Base-by-base conservation (phyloP, 2,797 vertebrate genomes). In the Acanthopagrus latus region DNA sequence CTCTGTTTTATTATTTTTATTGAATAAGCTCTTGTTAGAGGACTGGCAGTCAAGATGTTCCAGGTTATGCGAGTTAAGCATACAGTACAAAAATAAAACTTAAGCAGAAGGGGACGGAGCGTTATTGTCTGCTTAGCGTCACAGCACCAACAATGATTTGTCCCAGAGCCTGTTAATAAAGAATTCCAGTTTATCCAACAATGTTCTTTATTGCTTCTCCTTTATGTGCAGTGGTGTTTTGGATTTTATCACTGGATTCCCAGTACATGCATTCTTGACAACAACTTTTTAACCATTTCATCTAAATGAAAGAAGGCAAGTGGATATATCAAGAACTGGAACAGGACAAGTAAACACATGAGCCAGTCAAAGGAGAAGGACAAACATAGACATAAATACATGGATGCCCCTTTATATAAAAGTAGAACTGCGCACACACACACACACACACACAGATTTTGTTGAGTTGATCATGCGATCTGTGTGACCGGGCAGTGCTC, bases 401-500 rank as follows among this genome's bases (percentile, higher is more conserved):
- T 51, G 10, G 8, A 43, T 51, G 16, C 33, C 14, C 46, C 54
- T 25, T 4, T 2, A 25, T 38, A 21, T 2, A 33, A 18, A 52
- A 20, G 21, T 14, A 17, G 12, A 7, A 50, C 7, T 48, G 17
- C 29, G n/a, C 38, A 33, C 33, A 47, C 58, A 41, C 33, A 54
- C 58, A 48, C 7, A 16, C 58, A 48, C 7, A 16, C 4, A 27
- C 8, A 20, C 29, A 14, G 3, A 4, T 14, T 18, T 14, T 55
- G 66, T 16, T 16, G 29, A 43, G 20, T 9, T 12, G 18, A 23
- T 95, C 92, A 97, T 25, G 90, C 16, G 18, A 99, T 93, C 56
- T 76, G 43, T 1, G 95, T 97, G 70, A 98, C 95, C 0, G 95
- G 96, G 78, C 96, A 97, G 74, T 73, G 56, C 0, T 92, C 56